Base-by-base conservation (phyloP, 2,113 vertebrate species). In the Phrynosoma blainvillii region DNA sequence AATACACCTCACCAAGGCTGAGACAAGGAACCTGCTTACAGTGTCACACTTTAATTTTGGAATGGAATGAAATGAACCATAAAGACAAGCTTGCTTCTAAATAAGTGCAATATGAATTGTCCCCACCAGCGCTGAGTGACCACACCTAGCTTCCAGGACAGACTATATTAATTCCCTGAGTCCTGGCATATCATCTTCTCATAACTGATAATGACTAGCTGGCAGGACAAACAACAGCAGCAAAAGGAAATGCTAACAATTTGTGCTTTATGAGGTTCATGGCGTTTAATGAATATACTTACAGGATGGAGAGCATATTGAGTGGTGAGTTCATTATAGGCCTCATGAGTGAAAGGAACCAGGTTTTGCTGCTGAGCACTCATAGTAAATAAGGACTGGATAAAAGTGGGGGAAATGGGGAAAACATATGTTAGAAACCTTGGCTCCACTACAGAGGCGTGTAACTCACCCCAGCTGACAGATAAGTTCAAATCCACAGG, bases 321-420 rank as follows among this genome's bases (percentile, higher is more conserved):
- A 78, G 94, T 94, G 82, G 94, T 96, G 86, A 96, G 96, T 87
- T 87, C 25, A 25, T 95, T 93, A 25, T 96, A 95, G 21, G 73
- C 94, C 13, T 89, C 71, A 1, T 95, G 88, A 47, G 93, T 95
- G 89, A 95, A 97, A 1, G 95, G 94, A 6, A 95, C 85, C 90
- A 96, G 88, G 91, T 97, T 97, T 91, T 97, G 96, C 87, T 97
- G 97, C 95, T 97, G 97, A 16, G 97, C 95, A 0, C 93, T 97
- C 96, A 90, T 96, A 25, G 95, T 92, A 84, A 98, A 97, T 76
- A 98, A 87, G 73, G 97, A 96, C 97, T 97, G 62, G 8, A 32
- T 21, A n/a, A 32, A 47, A 75, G 7, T 47, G 47, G 5, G 16
- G 32, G 32, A 65, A 2, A 14, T 6, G 66, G 8, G 66, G 30